Base-by-base conservation (phyloP, 2,797 vertebrate genomes). In the Nannoperca obscura region DNA sequence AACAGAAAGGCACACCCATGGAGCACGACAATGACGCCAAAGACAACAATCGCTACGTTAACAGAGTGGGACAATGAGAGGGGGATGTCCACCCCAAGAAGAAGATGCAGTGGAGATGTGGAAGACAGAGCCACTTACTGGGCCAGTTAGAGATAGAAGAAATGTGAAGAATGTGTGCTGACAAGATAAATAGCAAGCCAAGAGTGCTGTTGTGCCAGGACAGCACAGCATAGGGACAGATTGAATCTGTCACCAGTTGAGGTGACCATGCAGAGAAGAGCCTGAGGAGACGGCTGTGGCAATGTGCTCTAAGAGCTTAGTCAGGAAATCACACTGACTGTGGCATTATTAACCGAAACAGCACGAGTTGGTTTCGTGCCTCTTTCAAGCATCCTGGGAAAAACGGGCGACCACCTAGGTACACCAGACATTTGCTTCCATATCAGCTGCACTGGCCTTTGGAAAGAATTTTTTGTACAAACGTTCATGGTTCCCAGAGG, bases 111-210 rank as follows among this genome's bases (percentile, higher is more conserved):
- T 15, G 24, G 30, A 46, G 27, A 11, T 12, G 9, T 5, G 2
- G 30, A 22, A 36, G 40, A 76, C 58, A 60, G n/a, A 30, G 55
- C 24, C 73, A 69, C 36, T 74, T 58, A 59, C 34, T 17, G 14
- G 30, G 13, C 20, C 22, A 3, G 58, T 68, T 47, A 60, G 30
- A 73, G 58, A 63, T 20, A 52, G 69, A 20, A 72, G 64, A 74
- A 70, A 61, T 38, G 66, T 59, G 52, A 76, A 53, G 71, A 77
- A 80, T 59, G 36, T 71, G 69, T 69, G 52, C 68, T 84, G 85
- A 88, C 86, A 74, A 72, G 71, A 78, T 73, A 79, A 82, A 84
- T 44, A 68, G 61, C 24, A 34, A 60, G 81, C 60, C 17, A 15
- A 47, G 52, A 47, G 49, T 22, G 27, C 32, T 6, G 12, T 71